These are phyloP conservation scores for Leptobrachium leishanense DNA, from an alignment of 2,113 vertebrate genomes.

Conservation along the genomic window DNA sequence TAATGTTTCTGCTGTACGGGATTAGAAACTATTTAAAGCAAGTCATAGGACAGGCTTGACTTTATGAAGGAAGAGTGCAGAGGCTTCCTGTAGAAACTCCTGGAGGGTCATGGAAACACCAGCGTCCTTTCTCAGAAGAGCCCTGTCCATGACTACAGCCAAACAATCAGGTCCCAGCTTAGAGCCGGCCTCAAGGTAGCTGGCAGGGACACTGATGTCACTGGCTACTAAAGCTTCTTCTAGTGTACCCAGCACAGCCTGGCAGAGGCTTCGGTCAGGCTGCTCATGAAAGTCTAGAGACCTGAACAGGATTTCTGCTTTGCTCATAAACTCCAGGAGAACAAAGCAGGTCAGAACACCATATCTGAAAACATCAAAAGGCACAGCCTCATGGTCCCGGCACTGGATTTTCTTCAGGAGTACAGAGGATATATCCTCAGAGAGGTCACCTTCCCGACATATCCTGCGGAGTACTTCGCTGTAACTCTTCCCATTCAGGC, in stretches of 20 bases:
- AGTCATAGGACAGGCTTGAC: slow-evolving; percentile 79
- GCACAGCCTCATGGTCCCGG: slow-evolving; percentile 86
- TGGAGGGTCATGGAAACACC: slow-evolving; percentile 76
- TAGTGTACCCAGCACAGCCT: slow-evolving; percentile 79
- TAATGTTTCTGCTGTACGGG: too few relatives aligned
- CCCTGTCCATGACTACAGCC: slow-evolving; percentile 77
- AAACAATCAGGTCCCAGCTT: slow-evolving; percentile 82
- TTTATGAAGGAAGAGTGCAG: slow-evolving; percentile 80
- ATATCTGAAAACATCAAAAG: slow-evolving; percentile 84
- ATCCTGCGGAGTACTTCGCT: slow-evolving; percentile 79
- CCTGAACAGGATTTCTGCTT: slow-evolving; percentile 76
- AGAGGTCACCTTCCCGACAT: slow-evolving; percentile 76
- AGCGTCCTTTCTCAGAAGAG: slow-evolving; percentile 57
- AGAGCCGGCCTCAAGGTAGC: slow-evolving; percentile 84
- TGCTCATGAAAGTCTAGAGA: slow-evolving; percentile 64
- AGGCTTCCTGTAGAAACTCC: slow-evolving; percentile 86
- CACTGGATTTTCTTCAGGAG: slow-evolving; percentile 81
- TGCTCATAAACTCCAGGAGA: slow-evolving; percentile 84
- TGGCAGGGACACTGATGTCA: slow-evolving; percentile 51
- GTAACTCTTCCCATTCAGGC: slow-evolving; percentile 81
- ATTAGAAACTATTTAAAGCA: too few relatives aligned
- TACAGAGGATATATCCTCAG: slow-evolving; percentile 68
- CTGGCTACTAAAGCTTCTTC: slow-evolving; percentile 76
- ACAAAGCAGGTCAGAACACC: slow-evolving; percentile 86
- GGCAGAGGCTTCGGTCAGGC: slow-evolving; percentile 70